A percentile compares a stretch with the other conserved stretches of the same genome.
Evolutionary conservation across 2,797 vertebrate species (phyloP).

Genomic region (Pitangus sulphuratus): DNA sequence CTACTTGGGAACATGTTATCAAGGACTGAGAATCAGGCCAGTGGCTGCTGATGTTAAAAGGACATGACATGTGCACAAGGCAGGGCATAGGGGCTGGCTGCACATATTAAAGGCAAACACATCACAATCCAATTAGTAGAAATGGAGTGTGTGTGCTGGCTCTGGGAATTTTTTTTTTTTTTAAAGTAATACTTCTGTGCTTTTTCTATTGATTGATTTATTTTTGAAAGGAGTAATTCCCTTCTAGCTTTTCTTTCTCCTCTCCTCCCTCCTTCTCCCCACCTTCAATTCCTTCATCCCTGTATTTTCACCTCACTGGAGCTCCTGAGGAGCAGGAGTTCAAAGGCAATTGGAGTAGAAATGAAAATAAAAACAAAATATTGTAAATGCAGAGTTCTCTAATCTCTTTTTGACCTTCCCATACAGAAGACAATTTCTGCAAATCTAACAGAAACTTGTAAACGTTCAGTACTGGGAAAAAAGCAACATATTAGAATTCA

Average conservation of each 20-base stretch:
- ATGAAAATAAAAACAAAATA: not conserved
- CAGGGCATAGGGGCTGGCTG: slow-evolving; percentile 84
- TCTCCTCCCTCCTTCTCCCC: not conserved
- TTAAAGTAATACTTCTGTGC: slow-evolving; percentile 48
- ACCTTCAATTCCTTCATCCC: not conserved
- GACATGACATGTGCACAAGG: slow-evolving; percentile 92
- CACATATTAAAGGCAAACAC: slow-evolving; percentile 89
- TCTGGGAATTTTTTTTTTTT: not conserved
- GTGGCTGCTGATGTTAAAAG: slow-evolving; percentile 94
- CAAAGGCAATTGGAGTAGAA: slow-evolving; percentile 20
- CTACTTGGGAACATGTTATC: slow-evolving; percentile 68
- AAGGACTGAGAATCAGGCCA: slow-evolving; percentile 86
- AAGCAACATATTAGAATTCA: not conserved
- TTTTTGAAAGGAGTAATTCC: slow-evolving; percentile 49
- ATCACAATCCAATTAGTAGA: slow-evolving; percentile 74
- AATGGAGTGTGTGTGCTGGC: slow-evolving; percentile 48
- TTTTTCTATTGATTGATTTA: slow-evolving; percentile 68
- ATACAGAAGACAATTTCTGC: not conserved
- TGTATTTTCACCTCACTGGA: slow-evolving; percentile 10
- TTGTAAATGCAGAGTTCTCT: not conserved
- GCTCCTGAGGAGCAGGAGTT: not conserved
- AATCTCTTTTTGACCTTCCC: slow-evolving; percentile 37
- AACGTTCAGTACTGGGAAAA: not conserved
- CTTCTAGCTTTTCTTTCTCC: slow-evolving; percentile 20
- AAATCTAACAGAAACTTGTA: slow-evolving; percentile 6